Evolutionary conservation across 1,140 invertebrate genomes (phyloP), one percentile per base, ranked within the genome.

Genomic region (Pemphigus obesinymphae): DNA sequence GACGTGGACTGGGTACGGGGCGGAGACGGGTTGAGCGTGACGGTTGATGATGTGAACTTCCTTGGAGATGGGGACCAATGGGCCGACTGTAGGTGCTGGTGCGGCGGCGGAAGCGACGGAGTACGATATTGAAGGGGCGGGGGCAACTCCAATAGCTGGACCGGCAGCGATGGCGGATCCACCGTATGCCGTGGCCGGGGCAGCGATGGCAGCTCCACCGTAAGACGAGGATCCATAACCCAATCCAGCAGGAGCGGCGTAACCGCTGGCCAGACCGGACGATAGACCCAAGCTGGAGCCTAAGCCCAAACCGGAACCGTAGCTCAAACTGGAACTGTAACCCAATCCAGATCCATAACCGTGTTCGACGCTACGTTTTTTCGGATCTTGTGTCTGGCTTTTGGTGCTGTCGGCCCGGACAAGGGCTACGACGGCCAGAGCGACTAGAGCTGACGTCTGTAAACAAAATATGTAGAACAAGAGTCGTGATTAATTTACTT

Each of bases 1-100:
- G 0, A 83, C 80, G 0, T 48, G 29, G 0, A 83, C 83, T 40
- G 78, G 78, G 80, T 82, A 83, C 53, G 83, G 83, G 8, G 70
- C 50, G 3, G 83, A 58, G 1, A 83, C 70, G 5, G 58, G 83
- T 45, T 82, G 61, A 13, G 66, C 78, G 23, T 82, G 50, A 63
- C 76, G 70, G 55, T 83, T 75, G 40, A 72, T 82, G 53, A 83
- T 55, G 10, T 58, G 29, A 5, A 83, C 58, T 29, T 81, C 76
- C 43, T 76, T 81, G 26, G 63, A 63, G 26, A 82, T 45, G 1
- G 40, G 82, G 23, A 82, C 26, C 17, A 75, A 29, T 6, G 61
- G 75, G n/a, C 61, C 82, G 26, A 15, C 29, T 1, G 82, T 76
- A 10, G 63, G 70, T 48, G 43, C 37, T n/a, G 53, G 40, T 7